phyloP scores from a whole-genome alignment of 2,888 invertebrate species.

The Myathropa florea region DNA sequence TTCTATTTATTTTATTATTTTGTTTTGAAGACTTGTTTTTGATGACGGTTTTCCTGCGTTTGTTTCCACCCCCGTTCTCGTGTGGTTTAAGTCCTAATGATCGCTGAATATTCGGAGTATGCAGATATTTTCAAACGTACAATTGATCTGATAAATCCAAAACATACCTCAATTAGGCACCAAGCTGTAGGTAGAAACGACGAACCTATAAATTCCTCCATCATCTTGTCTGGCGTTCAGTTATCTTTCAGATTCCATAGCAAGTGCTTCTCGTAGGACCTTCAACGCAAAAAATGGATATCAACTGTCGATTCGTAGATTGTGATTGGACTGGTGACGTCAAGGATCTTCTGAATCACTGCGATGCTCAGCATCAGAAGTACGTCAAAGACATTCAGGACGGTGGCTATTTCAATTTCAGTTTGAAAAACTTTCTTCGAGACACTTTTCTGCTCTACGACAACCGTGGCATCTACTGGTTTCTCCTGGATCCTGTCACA shows the following conservation, averaged over 20 bases:
- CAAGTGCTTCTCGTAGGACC: background rate
- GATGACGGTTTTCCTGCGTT: background rate
- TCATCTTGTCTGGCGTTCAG: background rate
- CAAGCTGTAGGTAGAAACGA: background rate
- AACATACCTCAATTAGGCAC: background rate
- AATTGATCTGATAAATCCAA: background rate
- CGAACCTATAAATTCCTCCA: background rate
- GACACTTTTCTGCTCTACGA: constrained; percentile 35
- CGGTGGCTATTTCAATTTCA: constrained; percentile 29
- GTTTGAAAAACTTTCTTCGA: constrained; percentile 20
- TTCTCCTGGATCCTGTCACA: constrained; percentile 23
- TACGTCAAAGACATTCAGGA: constrained; percentile 36
- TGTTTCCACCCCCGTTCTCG: background rate
- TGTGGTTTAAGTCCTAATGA: background rate
- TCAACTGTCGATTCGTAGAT: constrained; percentile 16
- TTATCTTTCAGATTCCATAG: background rate
- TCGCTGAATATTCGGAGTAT: background rate
- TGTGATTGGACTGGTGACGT: constrained; percentile 35
- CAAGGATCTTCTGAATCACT: constrained; percentile 38
- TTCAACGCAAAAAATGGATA: constrained; percentile 13
- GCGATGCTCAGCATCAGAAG: constrained; percentile 36
- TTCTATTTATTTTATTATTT: background rate
- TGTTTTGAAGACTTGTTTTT: background rate
- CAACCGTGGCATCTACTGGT: constrained; percentile 43
- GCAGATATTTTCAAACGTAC: background rate